Evolutionary conservation across 2,888 invertebrate species (phyloP), one percentile per base, ranked within the genome.

Genomic region (Oscheius sp.): DNA sequence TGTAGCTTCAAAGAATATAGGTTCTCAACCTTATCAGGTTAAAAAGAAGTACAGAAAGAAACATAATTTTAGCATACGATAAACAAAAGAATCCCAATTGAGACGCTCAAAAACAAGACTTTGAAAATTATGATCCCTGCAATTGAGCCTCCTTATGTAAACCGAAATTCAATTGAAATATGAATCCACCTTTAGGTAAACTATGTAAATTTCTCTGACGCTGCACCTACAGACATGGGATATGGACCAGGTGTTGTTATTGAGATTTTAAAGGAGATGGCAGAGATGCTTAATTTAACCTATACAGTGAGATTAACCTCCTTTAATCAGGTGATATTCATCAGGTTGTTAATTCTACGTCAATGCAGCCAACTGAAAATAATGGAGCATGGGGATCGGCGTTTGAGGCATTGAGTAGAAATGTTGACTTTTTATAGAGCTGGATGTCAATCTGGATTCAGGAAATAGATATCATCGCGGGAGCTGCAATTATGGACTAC

Each of bases 171-270:
- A 45, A 39, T 31, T 27, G 31, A 48, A 52, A 52, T 12, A 17
- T 42, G 12, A 42, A 20, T 23, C 27, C 33, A 15, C n/a, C 58
- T 73, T 29, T 45, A 78, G 75, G 82, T 84, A 52, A 84, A 84
- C 71, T 84, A 84, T 53, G 71, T 84, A 20, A 84, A 84, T 69
- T 76, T 79, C 31, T 68, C 80, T 0, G 70, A 76, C 48, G 78
- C 74, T 12, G 81, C 77, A 33, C 72, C 70, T 46, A 50, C 61
- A n/a, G 76, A 77, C 17, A 69, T 61, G 17, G 83, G 83, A 15
- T 82, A 77, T 65, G 80, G 81, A 29, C 84, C 84, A n/a, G 84
- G 84, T 31, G 76, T 84, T n/a, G 82, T 83, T 12, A 82, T 84
- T 45, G 81, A 84, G 64, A 82, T 84, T 58, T 64, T 84, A 67